These are phyloP conservation scores for Dufourea novaeangliae DNA, from an alignment of 1,140 invertebrate genomes.

Conservation along the genomic window DNA sequence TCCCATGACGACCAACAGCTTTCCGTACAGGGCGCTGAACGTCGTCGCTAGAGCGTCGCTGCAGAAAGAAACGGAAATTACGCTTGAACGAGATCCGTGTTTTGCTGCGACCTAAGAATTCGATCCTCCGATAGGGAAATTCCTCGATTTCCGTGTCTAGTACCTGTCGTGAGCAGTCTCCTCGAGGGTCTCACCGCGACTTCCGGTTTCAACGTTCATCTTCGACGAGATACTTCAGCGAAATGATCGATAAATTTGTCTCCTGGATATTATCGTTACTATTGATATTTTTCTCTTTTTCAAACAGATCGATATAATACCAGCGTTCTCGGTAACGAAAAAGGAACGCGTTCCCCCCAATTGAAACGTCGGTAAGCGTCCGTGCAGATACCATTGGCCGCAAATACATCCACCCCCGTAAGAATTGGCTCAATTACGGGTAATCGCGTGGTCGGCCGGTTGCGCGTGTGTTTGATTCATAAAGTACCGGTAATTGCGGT, in stretches of 20 bases:
- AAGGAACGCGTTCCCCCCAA: constrained; percentile 1
- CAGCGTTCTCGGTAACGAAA: constrained; percentile 9
- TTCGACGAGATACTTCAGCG: not conserved
- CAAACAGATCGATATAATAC: too few species aligned
- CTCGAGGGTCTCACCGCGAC: not conserved
- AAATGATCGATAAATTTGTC: too few species aligned
- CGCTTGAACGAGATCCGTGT: constrained; percentile 32
- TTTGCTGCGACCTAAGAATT: constrained; percentile 12
- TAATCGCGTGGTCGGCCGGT: constrained; percentile 69
- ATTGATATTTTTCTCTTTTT: too few species aligned
- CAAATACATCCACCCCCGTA: constrained; percentile 72
- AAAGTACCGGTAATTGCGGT: constrained; percentile 77
- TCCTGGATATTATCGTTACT: too few species aligned
- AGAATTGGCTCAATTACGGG: constrained; percentile 79
- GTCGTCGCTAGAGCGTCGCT: constrained; percentile 93
- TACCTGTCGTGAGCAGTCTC: constrained; percentile 23
- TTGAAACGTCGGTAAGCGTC: constrained; percentile 40
- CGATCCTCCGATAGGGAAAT: constrained; percentile 51
- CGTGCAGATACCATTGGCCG: constrained; percentile 61
- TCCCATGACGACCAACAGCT: constrained; percentile 96
- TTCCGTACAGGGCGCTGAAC: constrained; percentile 95
- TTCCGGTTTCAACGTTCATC: not conserved
- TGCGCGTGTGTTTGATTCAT: constrained; percentile 73
- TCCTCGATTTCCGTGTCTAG: constrained; percentile 41
- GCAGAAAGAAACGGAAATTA: constrained; percentile 67